Evolutionary conservation across 37 sponge, comb jelly and placozoan species (phyloP).

Genomic region (Eunapius fragilis): DNA sequence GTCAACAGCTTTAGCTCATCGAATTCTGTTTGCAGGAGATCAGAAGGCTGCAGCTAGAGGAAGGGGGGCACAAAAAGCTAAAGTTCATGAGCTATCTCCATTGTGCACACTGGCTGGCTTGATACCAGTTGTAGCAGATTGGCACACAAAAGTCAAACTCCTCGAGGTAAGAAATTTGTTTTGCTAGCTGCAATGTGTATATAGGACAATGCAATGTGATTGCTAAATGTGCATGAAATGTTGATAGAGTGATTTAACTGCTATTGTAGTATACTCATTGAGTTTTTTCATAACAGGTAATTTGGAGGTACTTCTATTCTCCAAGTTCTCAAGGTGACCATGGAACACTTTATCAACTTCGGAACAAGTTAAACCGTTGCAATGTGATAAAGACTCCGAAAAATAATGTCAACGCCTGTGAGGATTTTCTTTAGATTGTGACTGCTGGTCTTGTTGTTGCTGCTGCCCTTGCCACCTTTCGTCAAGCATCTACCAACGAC

Average conservation of each 20-base stretch:
- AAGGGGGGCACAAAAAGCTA: slow-evolving; percentile 7
- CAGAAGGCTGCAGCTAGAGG: slow-evolving; percentile 31
- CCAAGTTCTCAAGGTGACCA: slow-evolving; percentile 20
- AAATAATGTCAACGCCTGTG: slow-evolving; percentile 27
- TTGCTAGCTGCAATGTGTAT: too few species aligned
- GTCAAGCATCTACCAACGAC: slow-evolving; percentile 3
- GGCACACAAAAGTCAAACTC: too few species aligned
- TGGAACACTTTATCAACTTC: slow-evolving; percentile 30
- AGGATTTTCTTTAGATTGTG: slow-evolving; percentile 21
- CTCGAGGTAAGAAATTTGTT: slow-evolving; percentile 13
- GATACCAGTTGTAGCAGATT: slow-evolving; percentile 27
- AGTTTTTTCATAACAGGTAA: slow-evolving; percentile 10
- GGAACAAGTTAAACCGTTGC: slow-evolving; percentile 2
- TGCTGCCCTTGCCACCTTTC: background rate
- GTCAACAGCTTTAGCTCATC: background rate
- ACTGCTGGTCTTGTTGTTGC: slow-evolving; percentile 16
- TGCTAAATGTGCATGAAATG: background rate
- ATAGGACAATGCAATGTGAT: slow-evolving; percentile 2
- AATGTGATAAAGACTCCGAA: slow-evolving; percentile 28
- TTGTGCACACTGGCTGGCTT: slow-evolving; percentile 16
- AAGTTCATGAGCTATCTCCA: slow-evolving; percentile 4
- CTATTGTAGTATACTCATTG: slow-evolving; percentile 1
- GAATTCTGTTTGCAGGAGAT: slow-evolving; percentile 20
- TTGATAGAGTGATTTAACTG: slow-evolving; percentile 1
- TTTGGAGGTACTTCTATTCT: slow-evolving; percentile 51